Base-by-base conservation (phyloP, 2,797 vertebrate genomes). In the Adelosebastes latens region DNA sequence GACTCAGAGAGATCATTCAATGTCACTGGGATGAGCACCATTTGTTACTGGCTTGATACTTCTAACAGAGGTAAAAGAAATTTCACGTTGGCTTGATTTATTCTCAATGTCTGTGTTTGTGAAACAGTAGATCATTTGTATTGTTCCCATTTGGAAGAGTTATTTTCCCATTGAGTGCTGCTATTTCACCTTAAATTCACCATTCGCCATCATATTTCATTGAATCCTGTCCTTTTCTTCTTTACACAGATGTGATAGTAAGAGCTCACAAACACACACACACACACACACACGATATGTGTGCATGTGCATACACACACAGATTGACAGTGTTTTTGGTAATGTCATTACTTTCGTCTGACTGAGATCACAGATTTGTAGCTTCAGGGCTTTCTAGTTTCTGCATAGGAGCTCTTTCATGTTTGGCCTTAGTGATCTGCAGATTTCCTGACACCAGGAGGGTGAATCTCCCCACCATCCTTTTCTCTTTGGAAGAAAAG, bases 371-470 rank as follows among this genome's bases (percentile, higher is more conserved):
- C 46, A 80, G 77, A 80, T 76, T 71, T 71, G 67, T 79, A 70
- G 77, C 83, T 81, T 64, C 34, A 71, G 82, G 84, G 78, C 60
- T 83, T 81, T 67, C 56, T 69, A 22, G 64, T 84, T 64, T 88
- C 73, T 79, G 72, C 62, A 46, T n/a, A 34, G 60, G 8, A 69
- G 25, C 53, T 72, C 83, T 87, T 88, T 93, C 63, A 91, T 91
- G 80, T 88, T 89, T 86, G 72, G 32, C 39, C 64, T 71, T 22
- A 60, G 68, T 68, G 80, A 86, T 79, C 70, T 81, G 25, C 56
- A 70, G 76, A 85, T 82, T 81, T 86, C 72, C 77, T 74, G 53
- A 88, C 88, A 85, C 79, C 46, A 65, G 61, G 67, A 58, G 73
- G 63, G 64, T 61, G 75, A 32, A 75, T 83, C 49, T 78, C 69